Base-by-base conservation (phyloP, 2,113 vertebrate genomes). In the Archilochus colubris region DNA sequence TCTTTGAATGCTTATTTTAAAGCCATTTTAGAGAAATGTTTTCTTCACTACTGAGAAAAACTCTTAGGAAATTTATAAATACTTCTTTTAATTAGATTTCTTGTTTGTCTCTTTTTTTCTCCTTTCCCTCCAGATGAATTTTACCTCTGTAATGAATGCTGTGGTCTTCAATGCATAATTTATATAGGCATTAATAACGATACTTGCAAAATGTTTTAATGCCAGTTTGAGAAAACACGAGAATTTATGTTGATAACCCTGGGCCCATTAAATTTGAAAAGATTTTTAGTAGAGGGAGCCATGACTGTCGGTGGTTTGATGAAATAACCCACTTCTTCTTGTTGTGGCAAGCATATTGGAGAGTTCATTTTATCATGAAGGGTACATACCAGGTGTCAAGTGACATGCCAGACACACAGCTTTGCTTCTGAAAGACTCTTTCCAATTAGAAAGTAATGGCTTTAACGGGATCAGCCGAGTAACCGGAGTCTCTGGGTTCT, bases 371-470 rank as follows among this genome's bases (percentile, higher is more conserved):
- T 89, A 88, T 94, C 94, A 28, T 82, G 92, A 88, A 70, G 0
- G 9, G 76, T 86, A 17, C 82, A 38, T 89, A 88, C 88, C 76
- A 82, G 88, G 95, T 96, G 94, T 90, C 94, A 89, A 80, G 58
- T 90, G 89, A 82, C 91, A 90, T 85, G 77, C 84, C 86, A 90
- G 92, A 63, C 86, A 76, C 88, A 86, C 73, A 85, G 80, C 92
- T 97, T 94, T 90, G 81, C 81, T 96, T 93, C 91, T 93, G 93
- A 95, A 84, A 80, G 86, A 84, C 83, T 93, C 90, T 79, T 96
- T 79, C 73, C 88, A 95, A 94, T 95, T 94, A 94, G 83, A 89
- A 95, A 95, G 74, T 91, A 85, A 91, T 95, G 93, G 82, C 58
- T 95, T 94, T 64, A 36, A 80, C 46, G 10, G 91, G 78, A 89